Evolutionary conservation across 2,888 invertebrate genomes (phyloP).

Genomic region (Hirtodrosophila duncani): DNA sequence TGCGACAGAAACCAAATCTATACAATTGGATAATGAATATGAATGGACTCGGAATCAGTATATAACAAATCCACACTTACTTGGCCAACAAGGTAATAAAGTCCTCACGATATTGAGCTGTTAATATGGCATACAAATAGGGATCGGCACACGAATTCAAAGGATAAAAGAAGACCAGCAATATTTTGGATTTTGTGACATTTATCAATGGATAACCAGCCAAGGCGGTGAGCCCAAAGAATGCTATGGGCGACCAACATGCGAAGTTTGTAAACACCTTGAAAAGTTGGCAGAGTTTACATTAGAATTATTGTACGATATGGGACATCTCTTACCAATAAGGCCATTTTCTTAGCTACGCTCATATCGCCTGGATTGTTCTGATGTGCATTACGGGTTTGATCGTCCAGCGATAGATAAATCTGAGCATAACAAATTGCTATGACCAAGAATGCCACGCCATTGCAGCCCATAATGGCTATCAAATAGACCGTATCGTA

Average conservation of each 20-base stretch:
- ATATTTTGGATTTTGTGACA: constrained; percentile 87
- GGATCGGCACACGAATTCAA: constrained; percentile 95
- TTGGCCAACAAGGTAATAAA: constrained; percentile 83
- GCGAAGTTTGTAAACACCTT: constrained; percentile 88
- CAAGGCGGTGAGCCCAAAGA: constrained; percentile 91
- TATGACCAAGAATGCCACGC: constrained; percentile 89
- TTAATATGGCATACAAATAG: constrained; percentile 93
- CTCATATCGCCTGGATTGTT: constrained; percentile 82
- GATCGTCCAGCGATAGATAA: constrained; percentile 87
- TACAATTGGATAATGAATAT: constrained; percentile 7
- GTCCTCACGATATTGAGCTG: constrained; percentile 90
- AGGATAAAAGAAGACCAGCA: constrained; percentile 93
- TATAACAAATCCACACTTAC: constrained; percentile 74
- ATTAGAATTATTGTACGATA: neutral
- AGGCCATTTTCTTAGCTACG: constrained; percentile 92
- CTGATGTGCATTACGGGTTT: constrained; percentile 81
- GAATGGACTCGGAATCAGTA: neutral
- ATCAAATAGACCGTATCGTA: constrained; percentile 87
- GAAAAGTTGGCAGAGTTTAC: neutral
- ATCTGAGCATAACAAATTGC: constrained; percentile 92
- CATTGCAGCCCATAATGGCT: constrained; percentile 86
- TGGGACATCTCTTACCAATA: no score
- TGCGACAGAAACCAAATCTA: constrained; percentile 80
- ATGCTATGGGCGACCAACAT: constrained; percentile 92
- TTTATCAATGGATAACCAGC: constrained; percentile 91